Evolutionary conservation across 2,888 invertebrate species (phyloP), one percentile per base, ranked within the genome.

Genomic region (Elegia similella): DNA sequence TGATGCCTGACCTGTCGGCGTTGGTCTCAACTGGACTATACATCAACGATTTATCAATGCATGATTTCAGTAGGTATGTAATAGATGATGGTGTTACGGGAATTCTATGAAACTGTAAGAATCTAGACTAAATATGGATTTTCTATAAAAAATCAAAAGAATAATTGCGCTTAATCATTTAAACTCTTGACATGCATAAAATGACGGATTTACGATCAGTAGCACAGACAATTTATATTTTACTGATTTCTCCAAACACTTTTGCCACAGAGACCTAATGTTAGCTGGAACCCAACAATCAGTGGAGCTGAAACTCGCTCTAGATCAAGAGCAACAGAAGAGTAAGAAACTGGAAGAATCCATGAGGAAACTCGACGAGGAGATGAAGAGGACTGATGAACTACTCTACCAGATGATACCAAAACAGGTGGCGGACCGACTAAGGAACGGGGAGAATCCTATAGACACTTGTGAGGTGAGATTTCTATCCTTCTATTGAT

Each of bases 401-500:
- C 91, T 99, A 29, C 88, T 99, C 0, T 99, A 99, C 85, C 99
- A 99, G 92, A 99, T 99, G 98, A 98, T 99, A 92, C 99, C 99
- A 32, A 98, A 98, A 81, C 97, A 98, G 78, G 99, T 99, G 6
- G 99, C 99, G 0, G 98, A 98, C 82, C 92, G 98, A 50, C 92
- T 99, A 56, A 89, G 99, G 66, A 95, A 96, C 56, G 99, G 99
- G n/a, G 98, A 97, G 84, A 97, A 97, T 74, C 97, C 99, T 0
- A 98, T 98, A 55, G 98, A 97, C 70, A 99, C 99, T 12, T 99
- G 99, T 80, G 98, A 99, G 94, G 99, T 99, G 65, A 76, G 75
- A 59, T 50, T 6, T 12, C 7, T n/a, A 30, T 12, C 0, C 5
- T 38, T n/a, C 6, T 38, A 34, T 34, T 34, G n/a, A n/a, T n/a